Evolutionary conservation across 92 coral and sea anemone species (phyloP), one percentile per base, ranked within the genome.

Genomic region (Parazoanthus darwini): DNA sequence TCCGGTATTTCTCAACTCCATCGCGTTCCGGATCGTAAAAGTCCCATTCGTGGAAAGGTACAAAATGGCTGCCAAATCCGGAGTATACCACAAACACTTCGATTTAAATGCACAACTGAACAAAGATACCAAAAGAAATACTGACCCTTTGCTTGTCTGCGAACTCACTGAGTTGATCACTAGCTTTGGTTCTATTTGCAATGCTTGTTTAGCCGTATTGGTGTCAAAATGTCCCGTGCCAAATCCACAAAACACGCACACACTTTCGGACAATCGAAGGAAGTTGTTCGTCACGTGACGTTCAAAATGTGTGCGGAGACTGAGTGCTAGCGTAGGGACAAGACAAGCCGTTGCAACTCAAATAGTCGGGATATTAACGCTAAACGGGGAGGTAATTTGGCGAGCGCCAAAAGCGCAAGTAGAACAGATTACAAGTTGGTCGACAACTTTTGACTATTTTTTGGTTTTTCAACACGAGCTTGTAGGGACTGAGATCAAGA

Each of bases 151-250:
- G 95, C 9, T 85, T 70, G 22, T 88, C 84, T 6, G 98, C 94
- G 77, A 67, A 97, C 59, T 92, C 93, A 25, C 82, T 82, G 37
- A 97, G 96, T 73, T 97, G 99, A 66, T 97, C 99, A 37, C 78
- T 82, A 74, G 94, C 98, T 87, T 95, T 96, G 39, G 92, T 88
- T 44, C 96, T 90, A 85, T 90, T 88, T 33, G 98, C 92, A 96
- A 95, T 95, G 77, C 63, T 90, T 67, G 3, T 23, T 74, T 78
- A 36, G 20, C 51, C 75, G 80, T 16, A 63, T 56, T 78, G 25
- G 33, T 6, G 25, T 23, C 75, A 86, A 76, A 86, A 56, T 66
- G 9, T 66, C 58, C 8, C 79, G 25, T 76, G 66, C 59, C 37
- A 25, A 79, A 79, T 48, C 82, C 63, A 78, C 82, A 50, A 48